Evolutionary conservation across 2,888 invertebrate species (phyloP), one percentile per base, ranked within the genome.

Genomic region (Odontomyia ornata): DNA sequence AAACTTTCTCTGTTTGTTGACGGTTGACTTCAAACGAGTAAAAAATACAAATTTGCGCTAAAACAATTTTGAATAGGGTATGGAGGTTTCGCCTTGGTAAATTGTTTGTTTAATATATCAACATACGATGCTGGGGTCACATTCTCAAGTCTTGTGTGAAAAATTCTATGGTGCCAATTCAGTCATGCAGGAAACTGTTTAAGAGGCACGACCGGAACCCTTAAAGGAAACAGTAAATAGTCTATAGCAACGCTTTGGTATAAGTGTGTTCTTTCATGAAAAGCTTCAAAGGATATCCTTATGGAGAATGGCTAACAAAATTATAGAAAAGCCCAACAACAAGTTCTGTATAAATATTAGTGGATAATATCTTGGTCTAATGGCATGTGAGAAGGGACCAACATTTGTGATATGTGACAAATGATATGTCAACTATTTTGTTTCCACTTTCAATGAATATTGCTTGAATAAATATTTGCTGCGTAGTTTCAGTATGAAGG

Each of bases 391-490:
- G 36, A 65, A 72, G 27, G 71, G 71, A 56, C 71, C 18, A 72
- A n/a, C 25, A 27, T 47, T 69, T 69, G 46, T 52, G 52, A 72
- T 52, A 28, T n/a, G 52, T 28, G 71, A 52, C 56, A 56, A 72
- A 52, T 72, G 56, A 72, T 52, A 69, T 72, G 71, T 72, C 71
- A 56, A 72, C 71, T 52, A 52, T 56, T 72, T 72, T 52, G 52
- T 56, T 72, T 72, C 52, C 28, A 27, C 15, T 52, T n/a, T 52
- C 71, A 72, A 36, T 36, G 52, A 27, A 43, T 43, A 65, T 30
- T 15, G 65, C 65, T 36, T 18, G 18, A n/a, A 36, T 43, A 65
- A 65, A 65, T 65, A 65, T 65, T 65, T 65, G 65, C 27, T 65
- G 2, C 36, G 15, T 52, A 13, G 52, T 5, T 21, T n/a, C 21